Evolutionary conservation across 35 echinoderm and acorn worm genomes (phyloP).

Genomic region (Lytechinus pictus): DNA sequence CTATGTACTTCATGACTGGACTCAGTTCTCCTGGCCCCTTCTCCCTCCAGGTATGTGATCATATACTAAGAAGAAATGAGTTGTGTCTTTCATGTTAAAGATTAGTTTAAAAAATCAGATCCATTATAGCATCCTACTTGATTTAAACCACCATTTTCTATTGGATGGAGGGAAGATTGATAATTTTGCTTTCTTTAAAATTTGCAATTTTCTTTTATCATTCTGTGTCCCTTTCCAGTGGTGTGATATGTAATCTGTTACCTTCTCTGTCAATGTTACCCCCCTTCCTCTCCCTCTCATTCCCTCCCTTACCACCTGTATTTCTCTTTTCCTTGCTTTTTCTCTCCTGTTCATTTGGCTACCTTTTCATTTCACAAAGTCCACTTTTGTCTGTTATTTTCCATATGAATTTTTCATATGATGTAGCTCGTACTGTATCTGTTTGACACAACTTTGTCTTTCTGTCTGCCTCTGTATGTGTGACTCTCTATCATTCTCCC

Average conservation of each 20-base stretch:
- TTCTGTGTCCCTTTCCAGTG: background rate
- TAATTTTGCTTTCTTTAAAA: background rate
- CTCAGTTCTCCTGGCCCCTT: conserved; percentile 82
- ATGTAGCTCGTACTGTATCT: too few relatives aligned
- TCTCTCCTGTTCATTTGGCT: background rate
- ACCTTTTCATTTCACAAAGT: too few relatives aligned
- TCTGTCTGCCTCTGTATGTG: too few relatives aligned
- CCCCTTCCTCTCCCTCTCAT: background rate
- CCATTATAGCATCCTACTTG: background rate
- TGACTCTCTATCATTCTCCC: too few relatives aligned
- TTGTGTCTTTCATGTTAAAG: background rate
- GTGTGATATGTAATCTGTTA: too few relatives aligned
- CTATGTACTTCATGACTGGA: conserved; percentile 93
- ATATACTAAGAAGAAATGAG: background rate
- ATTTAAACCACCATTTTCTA: background rate
- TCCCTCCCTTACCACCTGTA: background rate
- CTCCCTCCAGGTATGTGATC: conserved; percentile 77
- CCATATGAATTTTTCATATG: too few relatives aligned
- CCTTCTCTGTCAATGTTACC: too few relatives aligned
- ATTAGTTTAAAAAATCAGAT: background rate
- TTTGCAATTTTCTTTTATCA: background rate
- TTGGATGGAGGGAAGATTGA: background rate
- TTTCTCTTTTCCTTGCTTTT: background rate
- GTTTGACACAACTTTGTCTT: too few relatives aligned
- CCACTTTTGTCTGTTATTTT: too few relatives aligned